Percentiles rank a stretch among this genome's conserved stretches.
These are phyloP conservation scores for Apostichopus leukothele DNA, from an alignment of 53 echinoderm and acorn worm species.

Conservation along the genomic window DNA sequence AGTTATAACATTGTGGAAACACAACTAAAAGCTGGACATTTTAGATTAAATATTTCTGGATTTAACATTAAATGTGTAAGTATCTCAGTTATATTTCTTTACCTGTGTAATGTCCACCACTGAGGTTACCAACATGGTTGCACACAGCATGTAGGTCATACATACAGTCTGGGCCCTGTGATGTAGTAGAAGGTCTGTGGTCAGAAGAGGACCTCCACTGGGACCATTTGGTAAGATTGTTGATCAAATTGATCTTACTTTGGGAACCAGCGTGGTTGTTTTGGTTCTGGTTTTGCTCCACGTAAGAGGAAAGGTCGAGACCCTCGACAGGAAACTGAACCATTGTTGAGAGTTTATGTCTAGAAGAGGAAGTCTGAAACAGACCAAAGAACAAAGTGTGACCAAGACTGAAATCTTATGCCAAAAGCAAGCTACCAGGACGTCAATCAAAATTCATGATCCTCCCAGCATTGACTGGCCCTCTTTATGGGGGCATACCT, in stretches of 20 bases:
- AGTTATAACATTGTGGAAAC: too few relatives aligned
- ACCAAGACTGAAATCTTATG: too few relatives aligned
- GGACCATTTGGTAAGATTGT: slow-evolving; percentile 89
- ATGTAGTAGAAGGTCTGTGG: slow-evolving; percentile 51
- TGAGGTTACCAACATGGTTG: slow-evolving; percentile 89
- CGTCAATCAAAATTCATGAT: too few relatives aligned
- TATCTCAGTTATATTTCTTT: too few relatives aligned
- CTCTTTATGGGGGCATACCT: too few relatives aligned
- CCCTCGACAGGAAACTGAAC: slow-evolving; percentile 82
- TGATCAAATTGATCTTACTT: slow-evolving; percentile 54
- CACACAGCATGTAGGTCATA: slow-evolving; percentile 95
- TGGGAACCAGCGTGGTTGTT: slow-evolving; percentile 33
- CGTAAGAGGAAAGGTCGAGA: slow-evolving; percentile 84
- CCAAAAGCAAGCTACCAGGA: too few relatives aligned
- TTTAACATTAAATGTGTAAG: too few relatives aligned
- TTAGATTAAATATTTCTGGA: not conserved
- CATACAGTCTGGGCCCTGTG: slow-evolving; percentile 58
- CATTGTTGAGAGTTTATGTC: slow-evolving; percentile 82
- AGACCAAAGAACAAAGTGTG: not conserved
- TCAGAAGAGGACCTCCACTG: slow-evolving; percentile 79
- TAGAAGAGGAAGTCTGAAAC: slow-evolving; percentile 62
- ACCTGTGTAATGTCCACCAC: slow-evolving; percentile 96
- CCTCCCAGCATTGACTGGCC: too few relatives aligned
- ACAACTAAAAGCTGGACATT: too few relatives aligned
- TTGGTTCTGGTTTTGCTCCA: slow-evolving; percentile 61